Evolutionary conservation across 35 echinoderm and acorn worm genomes (phyloP), one percentile per base, ranked within the genome.

Genomic region (Amphiura filiformis): DNA sequence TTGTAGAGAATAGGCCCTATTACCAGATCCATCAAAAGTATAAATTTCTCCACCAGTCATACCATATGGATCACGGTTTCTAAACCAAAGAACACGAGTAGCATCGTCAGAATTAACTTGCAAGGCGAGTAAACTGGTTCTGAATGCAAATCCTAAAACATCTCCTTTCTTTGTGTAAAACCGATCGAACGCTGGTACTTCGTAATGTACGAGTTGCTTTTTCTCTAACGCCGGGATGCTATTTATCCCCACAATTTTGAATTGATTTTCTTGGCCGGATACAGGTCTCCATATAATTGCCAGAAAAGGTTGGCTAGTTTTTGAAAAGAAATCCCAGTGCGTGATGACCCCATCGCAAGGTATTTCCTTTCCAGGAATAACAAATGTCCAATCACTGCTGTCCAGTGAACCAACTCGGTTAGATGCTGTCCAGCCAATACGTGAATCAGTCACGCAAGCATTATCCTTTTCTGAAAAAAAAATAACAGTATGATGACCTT

Each of bases 221-320:
- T 32, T 22, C 20, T 30, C 34, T 3, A 32, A 0, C 34, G 11
- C 7, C 78, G 38, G 41, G 41, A 47, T 82, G 17, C 18, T 22
- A 32, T 82, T 82, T 9, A 82, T 42, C 15, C 80, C 80, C 1
- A 82, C 80, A 42, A 82, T 28, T 13, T 82, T 32, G 23, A 39
- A 82, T 40, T 39, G 1, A 31, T 17, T 0, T 23, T 17, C 13
- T 0, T n/a, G 35, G 3, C 26, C 39, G 18, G 1, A 2, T 0
- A 82, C 38, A n/a, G 0, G 36, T 32, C 38, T 38, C 28, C 38
- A 82, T 26, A 82, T 37, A 12, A 82, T 82, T 0, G 80, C 80
- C 9, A 9, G 35, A 22, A 82, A 82, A 13, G 80, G 80, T 30
- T 11, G 1, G 28, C 0, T 39, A 22, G 1, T 3, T 42, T 82